These are phyloP conservation scores for Thelaira solivaga DNA, from an alignment of 2,888 invertebrate genomes.

Conservation along the genomic window DNA sequence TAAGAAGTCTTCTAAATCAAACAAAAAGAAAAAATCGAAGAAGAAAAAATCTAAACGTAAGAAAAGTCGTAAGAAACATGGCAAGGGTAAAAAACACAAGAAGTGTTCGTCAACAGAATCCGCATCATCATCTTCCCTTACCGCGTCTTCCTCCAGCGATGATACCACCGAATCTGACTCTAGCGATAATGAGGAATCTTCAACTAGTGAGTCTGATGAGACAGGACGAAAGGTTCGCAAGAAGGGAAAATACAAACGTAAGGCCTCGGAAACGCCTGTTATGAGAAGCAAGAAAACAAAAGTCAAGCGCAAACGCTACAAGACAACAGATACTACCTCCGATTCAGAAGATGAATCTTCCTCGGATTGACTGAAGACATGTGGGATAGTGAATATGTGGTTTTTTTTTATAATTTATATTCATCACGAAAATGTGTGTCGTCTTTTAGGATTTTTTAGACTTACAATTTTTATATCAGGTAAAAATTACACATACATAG, in stretches of 20 bases:
- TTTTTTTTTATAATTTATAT: not conserved
- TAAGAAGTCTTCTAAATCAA: slow-evolving; percentile 52
- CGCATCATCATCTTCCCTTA: slow-evolving; percentile 54
- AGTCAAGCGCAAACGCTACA: slow-evolving; percentile 71
- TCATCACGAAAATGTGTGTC: not conserved
- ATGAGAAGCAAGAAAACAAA: slow-evolving; percentile 72
- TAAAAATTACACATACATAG: not conserved
- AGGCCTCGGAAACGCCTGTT: slow-evolving; percentile 68
- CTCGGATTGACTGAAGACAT: slow-evolving; percentile 48
- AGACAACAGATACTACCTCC: slow-evolving; percentile 67
- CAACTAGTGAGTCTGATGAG: slow-evolving; percentile 73
- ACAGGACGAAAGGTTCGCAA: slow-evolving; percentile 73
- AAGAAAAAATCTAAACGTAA: slow-evolving; percentile 61
- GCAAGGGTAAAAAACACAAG: slow-evolving; percentile 64
- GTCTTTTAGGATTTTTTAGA: not conserved
- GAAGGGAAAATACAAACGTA: slow-evolving; percentile 74
- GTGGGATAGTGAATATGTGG: not conserved
- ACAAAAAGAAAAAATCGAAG: slow-evolving; percentile 62
- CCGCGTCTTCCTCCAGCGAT: slow-evolving; percentile 58
- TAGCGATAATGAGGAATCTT: slow-evolving; percentile 75
- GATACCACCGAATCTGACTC: slow-evolving; percentile 70
- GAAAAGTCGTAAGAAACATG: slow-evolving; percentile 58
- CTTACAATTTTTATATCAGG: slow-evolving; percentile 13
- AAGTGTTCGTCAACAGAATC: slow-evolving; percentile 53
- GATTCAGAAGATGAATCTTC: slow-evolving; percentile 66